phyloP scores from a whole-genome alignment of 2,888 invertebrate genomes.

The Amblyjoppa fuscipennis region DNA sequence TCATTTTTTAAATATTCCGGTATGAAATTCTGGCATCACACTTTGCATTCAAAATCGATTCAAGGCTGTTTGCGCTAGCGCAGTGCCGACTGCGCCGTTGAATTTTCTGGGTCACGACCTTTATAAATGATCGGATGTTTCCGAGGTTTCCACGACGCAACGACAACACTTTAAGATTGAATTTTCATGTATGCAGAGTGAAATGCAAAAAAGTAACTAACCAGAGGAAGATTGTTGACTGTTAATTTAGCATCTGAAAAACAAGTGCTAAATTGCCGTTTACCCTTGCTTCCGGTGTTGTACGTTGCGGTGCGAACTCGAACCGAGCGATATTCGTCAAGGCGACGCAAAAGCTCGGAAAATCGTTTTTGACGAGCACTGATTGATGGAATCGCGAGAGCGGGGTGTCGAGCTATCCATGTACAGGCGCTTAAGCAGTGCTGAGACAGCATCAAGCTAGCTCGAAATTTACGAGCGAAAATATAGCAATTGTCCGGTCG shows the following conservation, averaged over 20 bases:
- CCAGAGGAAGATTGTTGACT: constrained; percentile 91
- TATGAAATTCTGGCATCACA: constrained; percentile 88
- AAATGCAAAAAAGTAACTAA: constrained; percentile 84
- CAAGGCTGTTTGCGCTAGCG: constrained; percentile 22
- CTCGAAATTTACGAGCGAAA: neutral
- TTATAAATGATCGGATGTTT: neutral
- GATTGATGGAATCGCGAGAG: constrained; percentile 60
- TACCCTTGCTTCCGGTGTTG: constrained; percentile 71
- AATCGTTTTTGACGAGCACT: constrained; percentile 9
- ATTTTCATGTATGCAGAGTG: neutral
- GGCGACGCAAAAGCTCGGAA: neutral
- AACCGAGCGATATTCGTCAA: neutral
- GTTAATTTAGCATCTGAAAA: constrained; percentile 86
- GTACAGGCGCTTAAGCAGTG: constrained; percentile 3
- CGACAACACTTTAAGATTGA: neutral
- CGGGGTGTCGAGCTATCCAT: constrained; percentile 53
- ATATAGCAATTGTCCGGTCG: no score
- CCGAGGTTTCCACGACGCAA: neutral
- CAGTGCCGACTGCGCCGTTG: constrained; percentile 48
- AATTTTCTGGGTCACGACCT: constrained; percentile 57
- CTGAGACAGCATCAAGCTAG: constrained; percentile 42
- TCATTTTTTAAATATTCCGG: constrained; percentile 86
- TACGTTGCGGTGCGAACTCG: neutral
- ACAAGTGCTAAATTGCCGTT: constrained; percentile 92
- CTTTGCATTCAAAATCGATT: constrained; percentile 39